These are phyloP conservation scores for Nesidiocoris tenuis DNA, from an alignment of 2,888 invertebrate species.

Conservation along the genomic window DNA sequence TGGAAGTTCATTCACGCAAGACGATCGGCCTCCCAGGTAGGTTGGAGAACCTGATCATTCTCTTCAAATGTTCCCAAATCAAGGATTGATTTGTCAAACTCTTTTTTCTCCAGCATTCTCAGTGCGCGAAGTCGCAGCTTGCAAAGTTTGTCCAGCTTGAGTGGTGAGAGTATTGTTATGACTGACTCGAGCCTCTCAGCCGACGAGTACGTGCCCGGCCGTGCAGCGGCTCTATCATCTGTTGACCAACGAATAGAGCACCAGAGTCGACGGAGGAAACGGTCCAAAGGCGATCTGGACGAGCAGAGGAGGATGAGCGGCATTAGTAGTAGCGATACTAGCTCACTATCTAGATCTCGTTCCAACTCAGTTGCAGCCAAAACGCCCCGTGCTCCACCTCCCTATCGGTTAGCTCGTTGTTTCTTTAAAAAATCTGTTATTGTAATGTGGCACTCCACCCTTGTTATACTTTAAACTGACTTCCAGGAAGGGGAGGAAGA, in stretches of 20 bases:
- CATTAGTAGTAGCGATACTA: neutral
- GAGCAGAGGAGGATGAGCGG: neutral
- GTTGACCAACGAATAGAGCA: conserved; percentile 12
- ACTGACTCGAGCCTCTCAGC: conserved; percentile 21
- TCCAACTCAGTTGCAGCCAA: conserved; percentile 3
- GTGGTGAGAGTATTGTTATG: conserved; percentile 35
- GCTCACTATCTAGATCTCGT: conserved; percentile 6
- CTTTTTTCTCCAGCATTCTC: conserved; percentile 4
- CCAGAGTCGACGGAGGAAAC: conserved; percentile 26
- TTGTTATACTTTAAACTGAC: no score
- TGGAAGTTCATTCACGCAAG: conserved; percentile 35
- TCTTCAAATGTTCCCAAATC: no score
- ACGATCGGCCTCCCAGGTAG: conserved; percentile 33
- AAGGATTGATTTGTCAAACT: no score
- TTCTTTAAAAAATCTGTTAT: no score
- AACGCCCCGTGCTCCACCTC: neutral
- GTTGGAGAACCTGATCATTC: no score
- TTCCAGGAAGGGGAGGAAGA: conserved; percentile 24
- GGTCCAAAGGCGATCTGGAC: conserved; percentile 8
- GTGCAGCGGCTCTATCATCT: neutral
- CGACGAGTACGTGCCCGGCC: conserved; percentile 34
- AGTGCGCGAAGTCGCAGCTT: conserved; percentile 17
- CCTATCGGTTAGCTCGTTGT: neutral
- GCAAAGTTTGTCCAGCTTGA: conserved; percentile 26
- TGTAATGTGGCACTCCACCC: no score